phyloP scores from a whole-genome alignment of 1,140 invertebrate species.

The Anastatus disparis region DNA sequence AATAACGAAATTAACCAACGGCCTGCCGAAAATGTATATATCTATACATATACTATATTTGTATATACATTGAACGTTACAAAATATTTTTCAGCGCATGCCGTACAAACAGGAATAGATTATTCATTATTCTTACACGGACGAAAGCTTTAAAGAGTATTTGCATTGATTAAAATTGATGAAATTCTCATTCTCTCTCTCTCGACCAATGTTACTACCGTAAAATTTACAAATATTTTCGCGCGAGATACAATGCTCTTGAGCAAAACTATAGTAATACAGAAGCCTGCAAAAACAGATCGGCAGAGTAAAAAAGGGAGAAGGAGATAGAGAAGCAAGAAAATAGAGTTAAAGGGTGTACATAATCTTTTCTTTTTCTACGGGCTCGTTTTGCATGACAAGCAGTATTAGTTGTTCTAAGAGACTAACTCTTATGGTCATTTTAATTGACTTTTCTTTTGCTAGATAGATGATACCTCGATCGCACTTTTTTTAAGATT shows the following conservation, averaged over 20 bases:
- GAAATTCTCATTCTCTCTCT: background rate
- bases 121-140: conserved; percentile 30
- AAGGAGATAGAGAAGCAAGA: background rate
- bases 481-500: no score
- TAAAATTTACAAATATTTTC: conserved; percentile 39
- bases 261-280: background rate
- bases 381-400: conserved; percentile 31
- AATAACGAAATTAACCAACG: conserved; percentile 8
- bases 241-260: background rate
- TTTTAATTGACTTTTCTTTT: no score
- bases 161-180: conserved; percentile 43
- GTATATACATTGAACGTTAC: background rate
- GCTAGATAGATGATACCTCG: no score
- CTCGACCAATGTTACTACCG: background rate
- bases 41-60: background rate
- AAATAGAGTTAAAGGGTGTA: background rate
- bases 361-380: conserved; percentile 10
- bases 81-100: conserved; percentile 23
- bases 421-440: conserved; percentile 20
- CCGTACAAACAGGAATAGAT: conserved; percentile 3
- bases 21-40: background rate
- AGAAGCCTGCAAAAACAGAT: conserved; percentile 26
- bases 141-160: conserved; percentile 22
- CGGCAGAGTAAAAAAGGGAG: background rate
- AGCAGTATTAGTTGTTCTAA: background rate